These are phyloP conservation scores for Percopsis omiscomaycus DNA, from an alignment of 2,797 vertebrate genomes.

Conservation along the genomic window DNA sequence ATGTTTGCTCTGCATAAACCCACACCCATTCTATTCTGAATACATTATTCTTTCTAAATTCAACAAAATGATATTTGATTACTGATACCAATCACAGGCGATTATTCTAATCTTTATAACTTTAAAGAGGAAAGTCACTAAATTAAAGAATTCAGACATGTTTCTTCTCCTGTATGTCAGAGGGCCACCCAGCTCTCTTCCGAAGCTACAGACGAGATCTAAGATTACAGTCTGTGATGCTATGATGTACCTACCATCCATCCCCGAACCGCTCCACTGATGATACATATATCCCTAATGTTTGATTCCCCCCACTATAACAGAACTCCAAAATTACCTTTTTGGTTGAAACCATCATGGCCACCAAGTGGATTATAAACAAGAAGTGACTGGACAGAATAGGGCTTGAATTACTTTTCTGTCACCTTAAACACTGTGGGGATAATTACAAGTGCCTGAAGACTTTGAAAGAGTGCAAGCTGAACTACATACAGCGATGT, in stretches of 20 bases:
- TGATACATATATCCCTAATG: too few relatives aligned
- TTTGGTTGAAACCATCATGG: too few relatives aligned
- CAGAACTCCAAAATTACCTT: too few relatives aligned
- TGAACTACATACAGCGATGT: conserved; percentile 10
- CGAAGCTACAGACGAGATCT: background rate
- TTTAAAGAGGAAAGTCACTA: conserved; percentile 26
- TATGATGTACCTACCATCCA: background rate
- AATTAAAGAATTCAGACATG: conserved; percentile 8
- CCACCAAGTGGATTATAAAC: too few relatives aligned
- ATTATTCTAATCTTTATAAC: conserved; percentile 14
- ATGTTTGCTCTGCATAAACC: conserved; percentile 28
- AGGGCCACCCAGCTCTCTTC: background rate
- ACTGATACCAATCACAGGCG: conserved; percentile 16
- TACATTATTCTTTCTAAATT: conserved; percentile 17
- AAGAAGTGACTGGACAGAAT: too few relatives aligned
- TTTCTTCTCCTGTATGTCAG: background rate
- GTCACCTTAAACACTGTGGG: conserved; percentile 22
- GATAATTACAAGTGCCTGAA: conserved; percentile 38
- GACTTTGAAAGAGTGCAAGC: conserved; percentile 17
- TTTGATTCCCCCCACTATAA: too few relatives aligned
- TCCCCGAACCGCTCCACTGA: too few relatives aligned
- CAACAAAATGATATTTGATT: conserved; percentile 24
- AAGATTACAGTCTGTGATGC: background rate
- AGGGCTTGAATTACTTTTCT: conserved; percentile 9
- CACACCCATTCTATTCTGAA: conserved; percentile 8